Conservation (phyloP, 2,797 vertebrate genomes). For the Clamator glandarius region DNA sequence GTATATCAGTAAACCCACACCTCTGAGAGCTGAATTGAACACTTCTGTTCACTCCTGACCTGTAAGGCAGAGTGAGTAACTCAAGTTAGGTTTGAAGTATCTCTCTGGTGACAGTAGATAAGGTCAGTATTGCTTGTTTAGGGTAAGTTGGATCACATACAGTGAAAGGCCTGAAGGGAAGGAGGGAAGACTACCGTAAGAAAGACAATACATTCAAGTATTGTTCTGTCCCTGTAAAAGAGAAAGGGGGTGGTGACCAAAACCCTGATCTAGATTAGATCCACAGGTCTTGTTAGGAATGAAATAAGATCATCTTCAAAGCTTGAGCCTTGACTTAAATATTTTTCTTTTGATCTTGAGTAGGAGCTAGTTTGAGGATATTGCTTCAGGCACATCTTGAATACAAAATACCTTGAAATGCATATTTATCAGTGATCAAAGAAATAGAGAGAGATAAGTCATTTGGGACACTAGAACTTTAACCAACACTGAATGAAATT, state of each 20-base stretch:
- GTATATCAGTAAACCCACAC: not conserved
- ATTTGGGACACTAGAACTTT: not conserved
- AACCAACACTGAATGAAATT: not conserved
- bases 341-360: not conserved
- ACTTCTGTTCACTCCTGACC: conserved; percentile 26
- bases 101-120: conserved; percentile 41
- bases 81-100: conserved; percentile 51
- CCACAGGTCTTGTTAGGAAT: not conserved
- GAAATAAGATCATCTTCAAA: conserved; percentile 26
- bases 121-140: conserved; percentile 10
- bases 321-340: not conserved
- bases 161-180: conserved; percentile 46
- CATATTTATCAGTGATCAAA: not conserved
- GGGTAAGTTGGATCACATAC: not conserved
- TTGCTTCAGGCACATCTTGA: conserved; percentile 2
- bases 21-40: conserved; percentile 29
- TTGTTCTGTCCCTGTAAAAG: not conserved
- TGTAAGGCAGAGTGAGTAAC: not conserved
- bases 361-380: not conserved
- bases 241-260: conserved; percentile 2
- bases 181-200: not conserved
- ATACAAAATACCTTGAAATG: conserved; percentile 1
- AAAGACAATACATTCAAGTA: not conserved
- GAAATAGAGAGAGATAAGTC: not conserved
- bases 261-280: conserved; percentile 35